A percentile compares a stretch with the other conserved stretches of the same genome.
Evolutionary conservation across 2,797 vertebrate species (phyloP).

Genomic region (Lophotriccus pileatus): DNA sequence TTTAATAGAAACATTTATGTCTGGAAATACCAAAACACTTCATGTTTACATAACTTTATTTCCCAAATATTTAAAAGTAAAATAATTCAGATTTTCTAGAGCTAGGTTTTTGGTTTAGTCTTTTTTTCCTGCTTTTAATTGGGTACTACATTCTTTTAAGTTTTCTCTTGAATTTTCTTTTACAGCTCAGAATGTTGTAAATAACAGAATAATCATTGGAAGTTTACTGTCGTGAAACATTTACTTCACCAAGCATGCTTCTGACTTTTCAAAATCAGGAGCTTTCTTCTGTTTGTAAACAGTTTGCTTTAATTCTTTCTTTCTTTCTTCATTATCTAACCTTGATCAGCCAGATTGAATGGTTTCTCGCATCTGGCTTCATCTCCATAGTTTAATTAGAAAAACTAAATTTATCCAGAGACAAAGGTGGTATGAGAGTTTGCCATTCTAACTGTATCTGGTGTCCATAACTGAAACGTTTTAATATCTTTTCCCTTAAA

Average conservation of each 20-base stretch:
- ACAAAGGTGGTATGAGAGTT: accelerated
- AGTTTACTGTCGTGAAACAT: neutral
- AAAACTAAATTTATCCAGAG: neutral
- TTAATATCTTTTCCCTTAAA: neutral
- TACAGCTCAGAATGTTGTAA: neutral
- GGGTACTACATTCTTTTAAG: neutral
- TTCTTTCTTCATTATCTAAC: neutral
- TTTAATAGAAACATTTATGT: neutral
- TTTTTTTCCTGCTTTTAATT: neutral
- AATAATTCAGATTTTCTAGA: neutral
- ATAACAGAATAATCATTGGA: neutral
- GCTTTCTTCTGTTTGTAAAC: neutral
- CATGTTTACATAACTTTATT: neutral
- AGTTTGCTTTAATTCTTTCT: neutral
- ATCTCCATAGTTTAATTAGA: neutral
- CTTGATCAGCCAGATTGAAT: neutral
- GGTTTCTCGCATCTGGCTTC: neutral
- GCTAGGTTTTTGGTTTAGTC: neutral
- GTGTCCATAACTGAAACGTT: neutral
- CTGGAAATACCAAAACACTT: neutral
- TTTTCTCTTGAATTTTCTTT: neutral
- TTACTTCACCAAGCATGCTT: neutral
- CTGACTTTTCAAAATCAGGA: neutral
- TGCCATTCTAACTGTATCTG: neutral
- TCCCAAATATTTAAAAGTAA: neutral